Evolutionary conservation across 2,888 invertebrate species (phyloP).

Genomic region (Polylopha cassiicola): DNA sequence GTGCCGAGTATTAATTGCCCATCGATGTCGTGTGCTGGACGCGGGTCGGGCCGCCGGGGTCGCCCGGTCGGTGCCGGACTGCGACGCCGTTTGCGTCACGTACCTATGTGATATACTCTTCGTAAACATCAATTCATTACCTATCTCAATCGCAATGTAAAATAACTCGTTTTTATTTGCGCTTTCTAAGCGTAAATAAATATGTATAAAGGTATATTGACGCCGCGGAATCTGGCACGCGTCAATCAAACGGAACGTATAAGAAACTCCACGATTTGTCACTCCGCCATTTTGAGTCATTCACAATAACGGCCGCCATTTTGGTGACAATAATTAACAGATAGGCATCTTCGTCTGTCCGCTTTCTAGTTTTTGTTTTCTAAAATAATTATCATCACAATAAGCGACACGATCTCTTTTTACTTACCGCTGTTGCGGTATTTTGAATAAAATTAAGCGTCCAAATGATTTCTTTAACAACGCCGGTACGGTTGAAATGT

Average conservation of each 20-base stretch:
- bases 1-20: constrained; percentile 35
- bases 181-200: constrained; percentile 74
- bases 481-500: constrained; percentile 48
- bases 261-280: constrained; percentile 70
- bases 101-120: constrained; percentile 35
- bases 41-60: constrained; percentile 9
- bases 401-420: constrained; percentile 70
- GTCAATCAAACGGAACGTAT: constrained; percentile 72
- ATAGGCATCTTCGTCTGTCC: constrained; percentile 65
- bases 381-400: constrained; percentile 76
- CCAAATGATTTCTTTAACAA: constrained; percentile 58
- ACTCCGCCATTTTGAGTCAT: constrained; percentile 68
- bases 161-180: constrained; percentile 71
- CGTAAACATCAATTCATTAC: constrained; percentile 61
- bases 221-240: constrained; percentile 68
- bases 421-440: constrained; percentile 72
- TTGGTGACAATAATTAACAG: constrained; percentile 76
- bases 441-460: constrained; percentile 71
- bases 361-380: constrained; percentile 77
- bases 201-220: constrained; percentile 66
- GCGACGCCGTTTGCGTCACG: constrained; percentile 36
- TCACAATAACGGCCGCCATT: constrained; percentile 68
- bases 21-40: constrained; percentile 31
- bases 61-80: constrained; percentile 7
- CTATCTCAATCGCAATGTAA: constrained; percentile 62